Base-by-base conservation (phyloP, 2,797 vertebrate genomes). In the Hydrocynus forskahlii region DNA sequence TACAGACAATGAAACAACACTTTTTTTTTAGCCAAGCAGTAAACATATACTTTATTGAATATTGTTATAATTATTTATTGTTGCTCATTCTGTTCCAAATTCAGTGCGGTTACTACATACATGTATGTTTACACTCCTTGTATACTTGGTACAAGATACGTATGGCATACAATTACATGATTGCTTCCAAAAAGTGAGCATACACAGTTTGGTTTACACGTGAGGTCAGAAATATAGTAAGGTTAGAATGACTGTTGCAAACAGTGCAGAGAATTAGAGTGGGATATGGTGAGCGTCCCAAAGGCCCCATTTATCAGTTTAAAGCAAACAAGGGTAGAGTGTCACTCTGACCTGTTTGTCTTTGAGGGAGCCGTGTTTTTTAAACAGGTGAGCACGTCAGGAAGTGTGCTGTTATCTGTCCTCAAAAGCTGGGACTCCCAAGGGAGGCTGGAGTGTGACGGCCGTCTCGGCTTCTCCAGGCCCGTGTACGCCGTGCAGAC, bases 401-500 rank as follows among this genome's bases (percentile, higher is more conserved):
- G 86, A 86, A 81, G 72, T 5, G 4, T 85, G 76, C 75, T 94
- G 78, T 85, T 92, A 82, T 88, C 10, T 0, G 4, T 90, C 48
- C 90, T 95, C 69, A 90, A 88, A 84, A 87, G 80, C 76, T 92
- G 92, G 92, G 93, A 92, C 83, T 85, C 88, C 73, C 86, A 84
- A 29, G 92, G 89, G 85, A 88, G 57, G 71, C 85, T 92, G 74
- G 84, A 81, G 81, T 95, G 94, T 86, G 87, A 59, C 69, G 60
- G 55, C 40, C 86, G 80, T 9, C 81, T 85, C 38, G 87, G 80
- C 75, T 82, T 90, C 76, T 88, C 91, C 69, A 90, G 43, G 83
- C 88, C 90, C 54, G 92, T 95, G 52, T 91, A 94, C 83, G 86
- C 90, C 79, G 89, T 95, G 86, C 89, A 91, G 85, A 92, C 91